Base-by-base conservation (phyloP, 2,888 invertebrate species). In the Dasypolia templi region DNA sequence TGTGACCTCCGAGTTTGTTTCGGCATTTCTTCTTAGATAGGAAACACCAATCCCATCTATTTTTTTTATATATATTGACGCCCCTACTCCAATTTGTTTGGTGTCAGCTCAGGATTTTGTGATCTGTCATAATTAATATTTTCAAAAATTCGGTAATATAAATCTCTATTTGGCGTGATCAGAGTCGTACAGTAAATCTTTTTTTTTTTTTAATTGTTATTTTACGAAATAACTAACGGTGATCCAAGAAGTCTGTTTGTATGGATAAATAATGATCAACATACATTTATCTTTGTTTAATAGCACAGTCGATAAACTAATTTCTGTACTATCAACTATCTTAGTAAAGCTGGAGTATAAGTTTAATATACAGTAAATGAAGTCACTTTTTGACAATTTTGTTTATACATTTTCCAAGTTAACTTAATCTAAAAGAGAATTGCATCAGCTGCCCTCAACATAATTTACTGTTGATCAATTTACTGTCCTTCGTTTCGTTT, bases 381-480 rank as follows among this genome's bases (percentile, higher is more conserved):
- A 22, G 26, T 32, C 11, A 32, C 17, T 46, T 32, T 22, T 2
- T 17, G 22, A 29, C 22, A 58, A 35, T 39, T 14, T 4, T 46
- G 12, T n/a, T 35, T 17, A 19, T 29, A 53, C 22, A 4, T 22
- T 26, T 65, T 59, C 42, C 14, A 46, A 49, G 42, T 64, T n/a
- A 46, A 26, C 6, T 51, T 19, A 29, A 82, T 55, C 1, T 29
- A 22, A n/a, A 39, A 53, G 22, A 55, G 12, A 44, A 82, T 65
- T 77, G 42, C 77, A 59, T 81, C 55, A 81, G 53, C 46, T 75
- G 51, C 44, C 19, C 5, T 73, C 14, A 22, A 32, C 11, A 49
- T 42, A 12, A 19, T 19, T 29, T 35, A 17, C 2, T 4, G 4
- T 19, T 14, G 26, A 79, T 75, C n/a, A 35, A 71, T 32, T 32